A percentile compares a stretch with the other conserved stretches of the same genome.
Conservation (phyloP, 1,140 invertebrate species). For the Pararge aegeria region DNA sequence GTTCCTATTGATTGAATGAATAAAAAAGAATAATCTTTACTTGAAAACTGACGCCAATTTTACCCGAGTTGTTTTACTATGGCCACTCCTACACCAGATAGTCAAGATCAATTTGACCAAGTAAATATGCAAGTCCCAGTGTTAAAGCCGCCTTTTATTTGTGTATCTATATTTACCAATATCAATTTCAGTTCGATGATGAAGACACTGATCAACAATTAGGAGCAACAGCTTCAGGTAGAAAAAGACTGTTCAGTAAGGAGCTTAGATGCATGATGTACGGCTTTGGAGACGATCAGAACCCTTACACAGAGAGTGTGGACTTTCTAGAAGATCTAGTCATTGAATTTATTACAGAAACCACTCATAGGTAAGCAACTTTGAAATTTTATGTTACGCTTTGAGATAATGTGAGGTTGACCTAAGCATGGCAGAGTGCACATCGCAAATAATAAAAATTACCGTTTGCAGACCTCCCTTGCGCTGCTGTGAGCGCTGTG, state of each 20-base stretch:
- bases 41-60: too few relatives aligned
- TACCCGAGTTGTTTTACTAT: too few relatives aligned
- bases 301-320: conserved; percentile 99
- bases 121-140: conserved; percentile 26
- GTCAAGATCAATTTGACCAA: conserved; percentile 63
- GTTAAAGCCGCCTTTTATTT: background rate
- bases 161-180: background rate
- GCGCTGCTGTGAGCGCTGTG: too few relatives aligned
- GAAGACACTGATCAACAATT: conserved; percentile 67
- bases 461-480: too few relatives aligned
- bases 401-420: too few relatives aligned
- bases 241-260: conserved; percentile 93
- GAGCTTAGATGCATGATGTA: conserved; percentile 99
- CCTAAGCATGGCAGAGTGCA: too few relatives aligned
- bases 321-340: conserved; percentile 98
- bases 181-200: conserved; percentile 58
- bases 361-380: conserved; percentile 86
- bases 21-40: too few relatives aligned
- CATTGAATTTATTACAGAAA: conserved; percentile 98
- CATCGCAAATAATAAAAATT: too few relatives aligned
- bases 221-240: conserved; percentile 82
- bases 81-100: conserved; percentile 52
- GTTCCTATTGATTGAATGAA: too few relatives aligned
- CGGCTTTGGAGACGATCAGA: conserved; percentile 99
- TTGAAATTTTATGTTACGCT: background rate